Evolutionary conservation across 2,797 vertebrate genomes (phyloP), one percentile per base, ranked within the genome.

Genomic region (Gymnopithys bicolor): DNA sequence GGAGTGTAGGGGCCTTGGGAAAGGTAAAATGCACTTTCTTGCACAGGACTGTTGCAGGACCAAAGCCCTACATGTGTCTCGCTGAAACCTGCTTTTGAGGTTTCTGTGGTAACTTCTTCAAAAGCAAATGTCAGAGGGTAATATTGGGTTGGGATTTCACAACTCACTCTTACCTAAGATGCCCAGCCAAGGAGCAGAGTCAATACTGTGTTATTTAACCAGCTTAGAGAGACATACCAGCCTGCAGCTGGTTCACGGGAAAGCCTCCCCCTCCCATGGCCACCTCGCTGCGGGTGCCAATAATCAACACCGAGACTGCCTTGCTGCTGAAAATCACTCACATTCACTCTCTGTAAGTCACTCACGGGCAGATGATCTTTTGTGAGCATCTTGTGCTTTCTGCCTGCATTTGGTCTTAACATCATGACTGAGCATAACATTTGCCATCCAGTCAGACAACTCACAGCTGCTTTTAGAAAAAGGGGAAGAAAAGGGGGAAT

Each of bases 51-150:
- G 2, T 15, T 81, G 30, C 48, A 70, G 74, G 25, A 81, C 84
- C 49, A 67, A 81, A 96, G 51, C 56, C 28, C 22, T 79, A 9
- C 9, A 1, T 81, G 51, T 53, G 68, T 93, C 82, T 94, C 8
- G 1, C 75, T 94, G 94, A 95, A 96, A 95, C 95, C 95, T 96
- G 87, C 93, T 96, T 95, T 96, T 96, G 95, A 96, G 96, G 95
- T 94, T 97, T 96, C 93, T 96, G 95, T 93, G 94, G 94, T 96
- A 95, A 93, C 91, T 97, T 97, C 96, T 97, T 96, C 93, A 96
- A 97, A 96, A 97, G 96, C 95, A 91, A 68, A 87, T 94, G 87
- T 95, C 85, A 84, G 85, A 94, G 87, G 35, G 80, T 93, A 95
- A 95, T 94, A 89, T 2, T 94, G 90, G 67, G 74, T 79, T 94